Percentiles rank a stretch among this genome's conserved stretches.
Evolutionary conservation across 2,797 vertebrate genomes (phyloP).

Genomic region (Tangara arthus): DNA sequence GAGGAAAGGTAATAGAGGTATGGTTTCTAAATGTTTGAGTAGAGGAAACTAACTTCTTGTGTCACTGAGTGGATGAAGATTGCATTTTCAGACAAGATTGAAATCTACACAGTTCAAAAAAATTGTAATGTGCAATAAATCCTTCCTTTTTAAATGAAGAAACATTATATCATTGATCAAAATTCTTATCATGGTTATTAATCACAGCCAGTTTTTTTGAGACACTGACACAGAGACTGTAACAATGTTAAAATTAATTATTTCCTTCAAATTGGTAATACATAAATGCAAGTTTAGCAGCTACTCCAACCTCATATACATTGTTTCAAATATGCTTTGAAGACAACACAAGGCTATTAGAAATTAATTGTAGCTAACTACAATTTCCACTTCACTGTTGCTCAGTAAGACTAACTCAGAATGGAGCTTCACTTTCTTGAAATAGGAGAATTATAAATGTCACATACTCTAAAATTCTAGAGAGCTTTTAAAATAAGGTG

Average conservation of each 20-base stretch:
- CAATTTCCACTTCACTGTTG: slow-evolving; percentile 36
- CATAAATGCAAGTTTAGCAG: slow-evolving; percentile 60
- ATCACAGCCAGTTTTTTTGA: slow-evolving; percentile 72
- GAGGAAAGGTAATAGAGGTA: slow-evolving; percentile 42
- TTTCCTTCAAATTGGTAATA: slow-evolving; percentile 66
- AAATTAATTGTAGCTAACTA: slow-evolving; percentile 39
- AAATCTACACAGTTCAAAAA: slow-evolving; percentile 73
- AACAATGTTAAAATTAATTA: slow-evolving; percentile 78
- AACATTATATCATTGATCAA: slow-evolving; percentile 70
- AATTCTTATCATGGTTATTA: slow-evolving; percentile 76
- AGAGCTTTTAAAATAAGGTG: background rate
- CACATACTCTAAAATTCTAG: background rate
- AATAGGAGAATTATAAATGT: slow-evolving; percentile 1
- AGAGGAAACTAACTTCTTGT: slow-evolving; percentile 48
- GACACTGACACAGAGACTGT: slow-evolving; percentile 68
- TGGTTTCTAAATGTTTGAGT: slow-evolving; percentile 41
- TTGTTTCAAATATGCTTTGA: slow-evolving; percentile 33
- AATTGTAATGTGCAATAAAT: slow-evolving; percentile 69
- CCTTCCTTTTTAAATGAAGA: slow-evolving; percentile 59
- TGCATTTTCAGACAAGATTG: slow-evolving; percentile 74
- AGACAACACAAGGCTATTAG: slow-evolving; percentile 19
- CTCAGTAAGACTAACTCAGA: background rate
- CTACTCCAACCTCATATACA: slow-evolving; percentile 50
- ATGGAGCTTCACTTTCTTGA: background rate
- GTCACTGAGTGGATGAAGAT: slow-evolving; percentile 65